Conservation (phyloP, 2,888 invertebrate genomes). For the Pseudococcus viburni region DNA sequence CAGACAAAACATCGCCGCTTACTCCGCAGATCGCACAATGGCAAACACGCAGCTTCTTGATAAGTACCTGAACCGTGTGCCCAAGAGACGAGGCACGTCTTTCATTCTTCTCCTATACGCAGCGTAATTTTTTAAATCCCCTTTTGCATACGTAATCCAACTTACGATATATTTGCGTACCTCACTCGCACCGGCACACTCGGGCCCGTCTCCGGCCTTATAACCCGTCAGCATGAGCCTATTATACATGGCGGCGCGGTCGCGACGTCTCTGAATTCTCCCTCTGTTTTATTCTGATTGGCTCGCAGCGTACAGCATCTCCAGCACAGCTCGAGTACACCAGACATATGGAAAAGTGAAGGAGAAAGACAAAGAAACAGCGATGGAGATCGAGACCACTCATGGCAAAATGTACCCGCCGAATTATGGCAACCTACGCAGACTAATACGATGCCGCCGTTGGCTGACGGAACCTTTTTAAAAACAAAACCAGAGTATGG, state of each 20-base stretch:
- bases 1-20: neutral
- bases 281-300: constrained; percentile 37
- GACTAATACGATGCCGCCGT: neutral
- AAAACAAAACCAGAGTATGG: neutral
- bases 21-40: neutral
- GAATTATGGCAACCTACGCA: constrained; percentile 23
- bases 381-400: neutral
- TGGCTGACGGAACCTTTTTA: neutral
- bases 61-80: constrained; percentile 37
- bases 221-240: constrained; percentile 1
- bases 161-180: neutral
- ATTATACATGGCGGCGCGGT: neutral
- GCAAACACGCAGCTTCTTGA: constrained; percentile 33
- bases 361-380: neutral
- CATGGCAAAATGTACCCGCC: constrained; percentile 9
- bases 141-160: neutral
- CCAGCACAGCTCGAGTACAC: neutral
- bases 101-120: neutral
- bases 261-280: neutral
- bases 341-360: neutral
- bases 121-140: neutral
- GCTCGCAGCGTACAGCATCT: neutral
- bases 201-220: neutral
- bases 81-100: constrained; percentile 18
- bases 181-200: neutral